Conservation (phyloP, 2,797 vertebrate genomes). For the Etheostoma perlongum region DNA sequence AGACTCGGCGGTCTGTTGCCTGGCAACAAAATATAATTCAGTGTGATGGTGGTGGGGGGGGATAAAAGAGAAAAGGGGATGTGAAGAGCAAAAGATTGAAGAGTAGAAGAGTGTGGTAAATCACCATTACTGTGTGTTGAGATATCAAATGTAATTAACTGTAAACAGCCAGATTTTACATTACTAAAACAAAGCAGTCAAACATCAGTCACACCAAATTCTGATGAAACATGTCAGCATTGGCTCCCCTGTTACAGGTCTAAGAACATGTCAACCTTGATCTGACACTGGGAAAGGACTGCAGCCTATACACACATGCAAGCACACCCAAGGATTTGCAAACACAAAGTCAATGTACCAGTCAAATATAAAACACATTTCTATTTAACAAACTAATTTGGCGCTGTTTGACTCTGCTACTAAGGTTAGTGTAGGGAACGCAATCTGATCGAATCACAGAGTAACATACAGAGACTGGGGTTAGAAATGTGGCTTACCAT, state of each 20-base stretch:
- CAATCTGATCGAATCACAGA: no score
- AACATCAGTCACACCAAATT: no score
- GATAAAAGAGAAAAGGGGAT: conserved; percentile 32
- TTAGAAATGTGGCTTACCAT: no score
- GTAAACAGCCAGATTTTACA: background rate
- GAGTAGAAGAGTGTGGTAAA: conserved; percentile 17
- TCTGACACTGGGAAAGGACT: background rate
- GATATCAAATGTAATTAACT: background rate
- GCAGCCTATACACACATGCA: background rate
- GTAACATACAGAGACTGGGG: no score
- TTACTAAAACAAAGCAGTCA: background rate
- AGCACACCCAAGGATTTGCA: background rate
- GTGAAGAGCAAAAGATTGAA: conserved; percentile 44
- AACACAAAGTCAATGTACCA: no score
- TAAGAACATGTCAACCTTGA: background rate
- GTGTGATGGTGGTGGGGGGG: conserved; percentile 40
- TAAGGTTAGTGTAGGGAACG: background rate
- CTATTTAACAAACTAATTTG: background rate
- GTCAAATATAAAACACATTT: background rate
- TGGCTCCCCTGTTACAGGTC: background rate
- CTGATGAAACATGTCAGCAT: background rate
- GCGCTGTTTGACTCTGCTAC: background rate
- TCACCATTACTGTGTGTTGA: conserved; percentile 9
- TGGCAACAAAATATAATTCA: conserved; percentile 75
- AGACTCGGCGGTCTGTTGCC: conserved; percentile 72